phyloP scores from a whole-genome alignment of 2,888 invertebrate genomes.

The Xanthorhoe designata region DNA sequence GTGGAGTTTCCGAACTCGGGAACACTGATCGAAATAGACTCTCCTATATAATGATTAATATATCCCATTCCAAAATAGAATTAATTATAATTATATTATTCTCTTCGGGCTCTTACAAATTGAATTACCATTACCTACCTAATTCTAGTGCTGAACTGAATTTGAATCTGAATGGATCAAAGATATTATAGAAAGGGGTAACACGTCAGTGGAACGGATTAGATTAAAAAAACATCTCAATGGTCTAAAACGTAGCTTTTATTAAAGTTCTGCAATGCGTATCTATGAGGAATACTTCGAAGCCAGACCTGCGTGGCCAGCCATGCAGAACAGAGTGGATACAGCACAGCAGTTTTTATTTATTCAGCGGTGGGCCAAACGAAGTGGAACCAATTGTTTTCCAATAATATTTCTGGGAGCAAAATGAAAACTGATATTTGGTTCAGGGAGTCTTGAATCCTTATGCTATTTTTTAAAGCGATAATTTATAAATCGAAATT shows the following conservation, averaged over 20 bases:
- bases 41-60: neutral
- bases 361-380: slow-evolving; percentile 2
- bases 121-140: too few relatives aligned
- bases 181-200: too few relatives aligned
- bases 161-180: too few relatives aligned
- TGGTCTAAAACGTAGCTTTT: neutral
- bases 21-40: neutral
- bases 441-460: neutral
- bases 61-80: neutral
- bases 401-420: slow-evolving; percentile 4
- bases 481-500: too few relatives aligned
- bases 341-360: slow-evolving; percentile 9
- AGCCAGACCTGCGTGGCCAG: slow-evolving; percentile 1
- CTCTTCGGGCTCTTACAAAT: too few relatives aligned
- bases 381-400: slow-evolving; percentile 14
- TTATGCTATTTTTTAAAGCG: too few relatives aligned
- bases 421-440: neutral
- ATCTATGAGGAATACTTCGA: neutral
- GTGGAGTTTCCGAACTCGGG: neutral
- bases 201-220: too few relatives aligned
- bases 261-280: slow-evolving; percentile 7
- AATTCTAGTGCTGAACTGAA: too few relatives aligned
- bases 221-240: too few relatives aligned
- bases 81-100: neutral
- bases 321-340: slow-evolving; percentile 10